Conservation (phyloP, 2,113 vertebrate species). For the Otus sunia region DNA sequence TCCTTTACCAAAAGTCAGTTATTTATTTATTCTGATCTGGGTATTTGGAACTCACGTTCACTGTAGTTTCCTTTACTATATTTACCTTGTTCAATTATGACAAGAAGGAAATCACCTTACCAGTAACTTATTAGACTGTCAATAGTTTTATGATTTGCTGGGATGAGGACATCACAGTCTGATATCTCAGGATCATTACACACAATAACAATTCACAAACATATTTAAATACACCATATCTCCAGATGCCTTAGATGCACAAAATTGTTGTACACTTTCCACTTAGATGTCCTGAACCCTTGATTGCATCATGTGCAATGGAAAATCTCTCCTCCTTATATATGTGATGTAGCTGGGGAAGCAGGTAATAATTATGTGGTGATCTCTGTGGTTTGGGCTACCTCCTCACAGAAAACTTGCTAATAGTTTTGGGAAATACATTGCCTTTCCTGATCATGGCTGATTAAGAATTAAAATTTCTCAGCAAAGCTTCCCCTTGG, state of each 20-base stretch:
- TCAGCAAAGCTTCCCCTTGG: too few relatives aligned
- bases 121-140: not conserved
- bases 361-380: not conserved
- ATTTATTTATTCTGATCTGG: not conserved
- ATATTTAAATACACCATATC: not conserved
- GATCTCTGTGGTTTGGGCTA: not conserved
- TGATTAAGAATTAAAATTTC: too few relatives aligned
- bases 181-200: not conserved
- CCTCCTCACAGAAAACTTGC: not conserved
- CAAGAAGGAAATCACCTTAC: not conserved
- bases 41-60: not conserved
- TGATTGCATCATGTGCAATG: too few relatives aligned
- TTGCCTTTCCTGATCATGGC: not conserved
- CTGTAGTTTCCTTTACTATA: not conserved
- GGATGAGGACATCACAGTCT: not conserved
- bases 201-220: not conserved
- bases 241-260: not conserved
- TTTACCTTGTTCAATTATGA: not conserved
- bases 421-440: not conserved
- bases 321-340: not conserved
- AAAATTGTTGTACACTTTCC: accelerated
- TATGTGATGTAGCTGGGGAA: not conserved
- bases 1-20: not conserved
- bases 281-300: not conserved
- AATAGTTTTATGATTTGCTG: not conserved